phyloP scores from a whole-genome alignment of 2,797 vertebrate species.

The Muscicapa comitata region DNA sequence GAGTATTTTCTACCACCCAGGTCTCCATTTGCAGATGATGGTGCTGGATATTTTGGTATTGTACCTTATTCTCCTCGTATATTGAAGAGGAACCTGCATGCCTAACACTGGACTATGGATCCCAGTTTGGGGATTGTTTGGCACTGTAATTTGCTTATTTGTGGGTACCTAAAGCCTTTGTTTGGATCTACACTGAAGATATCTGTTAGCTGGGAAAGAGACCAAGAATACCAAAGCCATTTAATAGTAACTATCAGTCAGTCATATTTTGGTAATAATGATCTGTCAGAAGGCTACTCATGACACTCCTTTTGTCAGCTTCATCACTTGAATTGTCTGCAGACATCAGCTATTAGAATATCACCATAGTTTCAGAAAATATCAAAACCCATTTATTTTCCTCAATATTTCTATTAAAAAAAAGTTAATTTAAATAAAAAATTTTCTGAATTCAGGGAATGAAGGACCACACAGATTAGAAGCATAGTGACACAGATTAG shows the following conservation, averaged over 20 bases:
- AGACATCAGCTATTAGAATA: not conserved
- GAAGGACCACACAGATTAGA: slow-evolving; percentile 55
- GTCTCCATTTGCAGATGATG: not conserved
- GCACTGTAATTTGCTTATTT: not conserved
- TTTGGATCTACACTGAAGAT: not conserved
- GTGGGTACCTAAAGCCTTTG: not conserved
- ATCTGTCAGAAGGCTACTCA: not conserved
- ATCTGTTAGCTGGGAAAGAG: not conserved
- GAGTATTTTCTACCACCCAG: not conserved
- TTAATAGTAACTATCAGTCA: not conserved
- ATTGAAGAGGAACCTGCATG: not conserved
- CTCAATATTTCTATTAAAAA: not conserved
- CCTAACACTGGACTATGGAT: not conserved
- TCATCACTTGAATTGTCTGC: not conserved
- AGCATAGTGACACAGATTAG: slow-evolving; percentile 58
- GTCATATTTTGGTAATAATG: not conserved
- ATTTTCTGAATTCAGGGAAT: slow-evolving; percentile 26
- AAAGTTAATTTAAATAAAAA: not conserved
- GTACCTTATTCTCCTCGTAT: not conserved
- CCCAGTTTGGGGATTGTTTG: not conserved
- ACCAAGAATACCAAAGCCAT: not conserved
- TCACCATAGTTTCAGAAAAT: not conserved
- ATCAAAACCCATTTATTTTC: not conserved
- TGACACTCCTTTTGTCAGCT: not conserved
- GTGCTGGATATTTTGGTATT: not conserved